phyloP scores from a whole-genome alignment of 1,140 invertebrate species.

The Eumaeus atala region DNA sequence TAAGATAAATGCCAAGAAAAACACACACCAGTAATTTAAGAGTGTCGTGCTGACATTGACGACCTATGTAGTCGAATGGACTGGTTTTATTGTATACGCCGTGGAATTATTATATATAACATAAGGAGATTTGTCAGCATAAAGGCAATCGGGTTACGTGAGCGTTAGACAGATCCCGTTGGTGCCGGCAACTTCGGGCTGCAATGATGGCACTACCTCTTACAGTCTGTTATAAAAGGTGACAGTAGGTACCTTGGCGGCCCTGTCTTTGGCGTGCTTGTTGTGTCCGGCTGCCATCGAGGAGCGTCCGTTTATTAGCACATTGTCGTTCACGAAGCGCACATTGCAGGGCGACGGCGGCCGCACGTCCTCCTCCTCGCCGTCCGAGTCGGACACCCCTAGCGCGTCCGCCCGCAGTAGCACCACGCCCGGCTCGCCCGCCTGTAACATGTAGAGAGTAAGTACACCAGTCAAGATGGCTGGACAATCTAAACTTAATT shows the following conservation, averaged over 20 bases:
- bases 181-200: too few species aligned
- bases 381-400: slow-evolving; percentile 59
- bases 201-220: too few species aligned
- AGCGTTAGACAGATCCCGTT: too few species aligned
- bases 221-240: not conserved
- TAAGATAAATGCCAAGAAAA: too few species aligned
- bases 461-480: not conserved
- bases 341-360: slow-evolving; percentile 88
- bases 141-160: too few species aligned
- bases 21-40: too few species aligned
- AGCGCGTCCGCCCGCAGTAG: slow-evolving; percentile 69
- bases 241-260: not conserved
- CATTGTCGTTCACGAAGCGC: slow-evolving; percentile 89
- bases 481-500: too few species aligned
- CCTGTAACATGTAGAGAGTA: slow-evolving; percentile 72
- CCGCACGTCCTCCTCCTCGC: slow-evolving; percentile 78
- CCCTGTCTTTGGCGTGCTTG: not conserved
- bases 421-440: slow-evolving; percentile 81
- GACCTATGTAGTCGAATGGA: too few species aligned
- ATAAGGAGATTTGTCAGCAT: too few species aligned
- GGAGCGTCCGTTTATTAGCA: slow-evolving; percentile 86
- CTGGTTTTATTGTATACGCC: too few species aligned
- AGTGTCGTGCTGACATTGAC: too few species aligned
- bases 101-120: too few species aligned
- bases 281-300: slow-evolving; percentile 34